Conservation (phyloP, 2,797 vertebrate species). For the Hydrocynus forskahlii region DNA sequence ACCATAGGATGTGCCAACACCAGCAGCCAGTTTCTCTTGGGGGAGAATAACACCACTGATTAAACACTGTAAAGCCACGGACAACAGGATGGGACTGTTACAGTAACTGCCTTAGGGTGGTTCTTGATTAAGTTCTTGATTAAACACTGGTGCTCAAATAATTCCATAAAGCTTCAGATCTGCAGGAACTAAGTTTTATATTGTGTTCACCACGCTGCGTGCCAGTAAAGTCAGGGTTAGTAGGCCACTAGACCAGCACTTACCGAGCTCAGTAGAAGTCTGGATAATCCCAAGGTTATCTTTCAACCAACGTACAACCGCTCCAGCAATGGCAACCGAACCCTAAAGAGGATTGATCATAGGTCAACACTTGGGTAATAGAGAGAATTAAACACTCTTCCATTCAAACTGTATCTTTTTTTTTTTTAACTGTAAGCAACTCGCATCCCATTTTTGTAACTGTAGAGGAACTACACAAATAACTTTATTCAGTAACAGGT, state of each 20-base stretch:
- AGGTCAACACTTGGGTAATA: neutral
- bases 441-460: neutral
- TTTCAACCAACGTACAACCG: constrained; percentile 95
- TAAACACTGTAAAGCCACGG: neutral
- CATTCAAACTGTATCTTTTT: neutral
- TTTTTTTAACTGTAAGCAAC: no score
- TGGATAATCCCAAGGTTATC: constrained; percentile 94
- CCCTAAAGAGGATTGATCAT: constrained; percentile 77
- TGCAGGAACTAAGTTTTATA: neutral
- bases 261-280: constrained; percentile 88
- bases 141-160: neutral
- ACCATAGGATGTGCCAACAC: constrained; percentile 92
- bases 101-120: neutral
- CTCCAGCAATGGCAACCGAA: constrained; percentile 96
- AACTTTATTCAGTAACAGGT: neutral
- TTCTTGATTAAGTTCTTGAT: neutral
- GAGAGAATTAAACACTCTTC: neutral
- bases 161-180: no score
- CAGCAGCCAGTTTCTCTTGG: constrained; percentile 89
- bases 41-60: neutral
- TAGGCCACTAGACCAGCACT: constrained; percentile 50
- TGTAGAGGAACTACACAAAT: neutral
- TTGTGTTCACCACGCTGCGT: neutral
- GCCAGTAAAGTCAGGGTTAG: neutral
- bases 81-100: neutral